Evolutionary conservation across 2,113 vertebrate genomes (phyloP).

Genomic region (Syngnathus floridae): DNA sequence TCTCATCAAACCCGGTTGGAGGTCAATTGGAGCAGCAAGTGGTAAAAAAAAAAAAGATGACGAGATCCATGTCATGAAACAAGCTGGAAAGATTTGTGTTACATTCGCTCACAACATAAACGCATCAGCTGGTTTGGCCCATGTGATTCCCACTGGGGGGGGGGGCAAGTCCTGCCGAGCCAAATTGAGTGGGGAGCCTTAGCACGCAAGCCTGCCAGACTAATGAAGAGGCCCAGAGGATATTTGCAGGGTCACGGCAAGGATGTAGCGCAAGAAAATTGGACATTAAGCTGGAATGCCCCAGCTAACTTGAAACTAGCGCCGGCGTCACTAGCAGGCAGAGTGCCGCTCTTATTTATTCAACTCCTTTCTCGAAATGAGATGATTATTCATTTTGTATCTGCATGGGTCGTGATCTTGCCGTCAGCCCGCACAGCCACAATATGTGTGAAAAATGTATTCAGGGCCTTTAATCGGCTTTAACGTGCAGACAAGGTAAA

Average conservation of each 20-base stretch:
- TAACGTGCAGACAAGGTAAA: conserved; percentile 38
- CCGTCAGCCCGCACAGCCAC: conserved; percentile 55
- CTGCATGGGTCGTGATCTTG: conserved; percentile 46
- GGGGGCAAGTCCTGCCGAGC: conserved; percentile 57
- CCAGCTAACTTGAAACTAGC: conserved; percentile 56
- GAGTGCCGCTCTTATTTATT: conserved; percentile 44
- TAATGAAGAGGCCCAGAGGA: conserved; percentile 76
- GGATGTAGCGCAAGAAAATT: conserved; percentile 67
- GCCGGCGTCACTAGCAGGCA: conserved; percentile 58
- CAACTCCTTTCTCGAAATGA: conserved; percentile 45
- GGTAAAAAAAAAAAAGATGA: conserved; percentile 51
- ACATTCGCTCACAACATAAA: conserved; percentile 35
- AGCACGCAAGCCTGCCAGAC: conserved; percentile 56
- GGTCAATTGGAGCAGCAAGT: conserved; percentile 71
- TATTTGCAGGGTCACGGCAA: conserved; percentile 74
- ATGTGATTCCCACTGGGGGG: conserved; percentile 46
- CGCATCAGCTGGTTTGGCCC: conserved; percentile 26
- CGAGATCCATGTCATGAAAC: conserved; percentile 55
- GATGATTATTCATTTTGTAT: conserved; percentile 62
- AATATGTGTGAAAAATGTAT: conserved; percentile 45
- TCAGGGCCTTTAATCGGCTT: conserved; percentile 46
- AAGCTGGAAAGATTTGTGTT: conserved; percentile 48
- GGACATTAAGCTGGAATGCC: conserved; percentile 64
- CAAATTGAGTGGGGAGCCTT: conserved; percentile 70
- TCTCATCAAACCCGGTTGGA: conserved; percentile 62